Base-by-base conservation (phyloP, 2,888 invertebrate genomes). In the Herminia tarsipennalis region DNA sequence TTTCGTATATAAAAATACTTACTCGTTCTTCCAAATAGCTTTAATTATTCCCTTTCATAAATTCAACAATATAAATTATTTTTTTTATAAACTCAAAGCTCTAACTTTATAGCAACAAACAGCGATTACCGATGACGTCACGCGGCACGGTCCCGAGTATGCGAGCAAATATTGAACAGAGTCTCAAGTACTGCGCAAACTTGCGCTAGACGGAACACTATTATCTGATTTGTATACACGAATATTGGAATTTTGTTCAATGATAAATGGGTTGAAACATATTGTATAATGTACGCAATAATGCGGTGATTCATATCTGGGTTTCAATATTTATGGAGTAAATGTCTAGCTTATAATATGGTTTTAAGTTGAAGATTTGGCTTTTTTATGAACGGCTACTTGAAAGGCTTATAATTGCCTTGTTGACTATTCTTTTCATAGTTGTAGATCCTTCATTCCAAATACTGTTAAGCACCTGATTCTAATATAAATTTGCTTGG, bases 181-280 rank as follows among this genome's bases (percentile, higher is more conserved):
- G 74, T 79, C 78, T 83, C 75, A 64, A 83, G 81, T 67, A 73
- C 65, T 72, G 52, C 50, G 76, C 71, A 81, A 79, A 81, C 79
- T 70, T 62, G 48, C 44, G 46, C 62, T 50, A 65, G 61, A 61
- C 62, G 55, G 13, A 32, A 34, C 34, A 27, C 56, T 64, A 65
- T 64, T 64, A 61, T 65, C 62, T 56, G 64, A 64, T 64, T 62
- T 62, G 66, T 63, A 56, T 70, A 51, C 57, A 54, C 34, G 54
- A 52, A 56, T 49, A 59, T 66, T 52, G 56, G 56, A 52, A 70
- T 70, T 61, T 53, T 38, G 45, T 35, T 48, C 59, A 56, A 66
- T 59, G 54, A 56, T 39, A 45, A 39, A 45, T 45, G 34, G 38
- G 20, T 28, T 33, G 33, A 32, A 39, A 38, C 45, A 39, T 39